Percentiles rank a stretch among this genome's conserved stretches.
Conservation (phyloP, 2,888 invertebrate species). For the Platycheirus rosarum region DNA sequence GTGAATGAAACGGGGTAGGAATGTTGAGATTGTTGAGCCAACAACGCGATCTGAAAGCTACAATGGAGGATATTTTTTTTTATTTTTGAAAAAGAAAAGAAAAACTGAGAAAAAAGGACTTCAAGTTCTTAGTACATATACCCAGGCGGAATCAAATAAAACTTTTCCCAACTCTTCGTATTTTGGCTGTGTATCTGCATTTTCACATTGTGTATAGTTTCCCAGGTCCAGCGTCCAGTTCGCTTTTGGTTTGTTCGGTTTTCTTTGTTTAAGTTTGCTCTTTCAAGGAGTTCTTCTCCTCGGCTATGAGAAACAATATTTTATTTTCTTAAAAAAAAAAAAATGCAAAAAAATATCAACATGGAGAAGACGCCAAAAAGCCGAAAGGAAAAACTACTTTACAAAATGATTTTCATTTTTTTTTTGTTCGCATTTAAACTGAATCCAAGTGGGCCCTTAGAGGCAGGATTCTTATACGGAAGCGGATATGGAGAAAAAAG, state of each 20-base stretch:
- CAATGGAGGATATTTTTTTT: neutral
- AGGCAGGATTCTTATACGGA: constrained; percentile 23
- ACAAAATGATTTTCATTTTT: constrained; percentile 64
- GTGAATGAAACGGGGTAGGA: neutral
- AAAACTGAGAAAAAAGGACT: too few species aligned
- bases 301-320: constrained; percentile 19
- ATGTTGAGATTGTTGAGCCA: constrained; percentile 42
- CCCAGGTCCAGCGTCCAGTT: constrained; percentile 34
- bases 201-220: constrained; percentile 40
- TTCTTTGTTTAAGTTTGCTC: constrained; percentile 64
- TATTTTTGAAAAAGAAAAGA: constrained; percentile 14
- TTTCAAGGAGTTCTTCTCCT: constrained; percentile 58
- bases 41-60: constrained; percentile 33
- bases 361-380: neutral
- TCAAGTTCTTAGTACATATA: constrained; percentile 62
- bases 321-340: constrained; percentile 12
- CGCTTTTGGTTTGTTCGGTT: constrained; percentile 50
- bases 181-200: constrained; percentile 1
- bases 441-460: constrained; percentile 59
- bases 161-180: constrained; percentile 35
- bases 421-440: constrained; percentile 54
- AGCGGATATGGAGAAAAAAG: neutral
- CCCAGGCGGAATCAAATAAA: constrained; percentile 68
- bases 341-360: constrained; percentile 10
- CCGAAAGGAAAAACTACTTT: constrained; percentile 47